A percentile compares a stretch with the other conserved stretches of the same genome.
Conservation (phyloP, 2,797 vertebrate species). For the Galagoides demidoff region DNA sequence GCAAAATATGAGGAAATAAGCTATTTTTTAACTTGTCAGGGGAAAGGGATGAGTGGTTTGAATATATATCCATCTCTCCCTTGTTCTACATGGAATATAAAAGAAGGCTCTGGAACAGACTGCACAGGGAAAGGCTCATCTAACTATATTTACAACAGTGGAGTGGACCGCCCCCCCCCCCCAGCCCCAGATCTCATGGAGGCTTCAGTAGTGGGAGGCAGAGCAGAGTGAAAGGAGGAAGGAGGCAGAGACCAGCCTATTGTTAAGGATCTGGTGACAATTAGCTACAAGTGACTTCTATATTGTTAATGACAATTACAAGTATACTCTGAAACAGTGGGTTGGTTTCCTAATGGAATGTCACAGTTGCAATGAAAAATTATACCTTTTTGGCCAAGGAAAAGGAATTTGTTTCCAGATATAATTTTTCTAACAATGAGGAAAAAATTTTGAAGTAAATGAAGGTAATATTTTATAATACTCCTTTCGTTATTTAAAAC, state of each 20-base stretch:
- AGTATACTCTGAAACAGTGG: background rate
- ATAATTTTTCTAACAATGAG: conserved; percentile 71
- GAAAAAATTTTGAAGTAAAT: conserved; percentile 68
- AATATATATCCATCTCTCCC: background rate
- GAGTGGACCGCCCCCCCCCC: background rate
- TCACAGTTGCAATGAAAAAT: conserved; percentile 63
- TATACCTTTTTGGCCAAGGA: conserved; percentile 43
- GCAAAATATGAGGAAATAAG: conserved; percentile 13
- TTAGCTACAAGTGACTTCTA: background rate
- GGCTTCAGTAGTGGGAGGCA: background rate
- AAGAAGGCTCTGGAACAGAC: background rate
- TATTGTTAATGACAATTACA: background rate
- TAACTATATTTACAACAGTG: background rate
- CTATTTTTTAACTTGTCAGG: background rate
- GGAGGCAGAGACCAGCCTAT: background rate
- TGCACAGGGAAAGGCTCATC: background rate
- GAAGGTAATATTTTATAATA: conserved; percentile 15
- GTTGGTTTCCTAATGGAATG: conserved; percentile 53
- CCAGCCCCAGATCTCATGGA: background rate
- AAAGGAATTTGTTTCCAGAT: conserved; percentile 79
- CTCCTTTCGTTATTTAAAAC: conserved; percentile 54
- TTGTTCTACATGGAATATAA: background rate
- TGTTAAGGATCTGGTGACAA: background rate
- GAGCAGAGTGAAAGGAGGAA: background rate
- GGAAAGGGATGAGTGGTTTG: background rate